Conservation (phyloP, 2,113 vertebrate species). For the Gopherus evgoodei region DNA sequence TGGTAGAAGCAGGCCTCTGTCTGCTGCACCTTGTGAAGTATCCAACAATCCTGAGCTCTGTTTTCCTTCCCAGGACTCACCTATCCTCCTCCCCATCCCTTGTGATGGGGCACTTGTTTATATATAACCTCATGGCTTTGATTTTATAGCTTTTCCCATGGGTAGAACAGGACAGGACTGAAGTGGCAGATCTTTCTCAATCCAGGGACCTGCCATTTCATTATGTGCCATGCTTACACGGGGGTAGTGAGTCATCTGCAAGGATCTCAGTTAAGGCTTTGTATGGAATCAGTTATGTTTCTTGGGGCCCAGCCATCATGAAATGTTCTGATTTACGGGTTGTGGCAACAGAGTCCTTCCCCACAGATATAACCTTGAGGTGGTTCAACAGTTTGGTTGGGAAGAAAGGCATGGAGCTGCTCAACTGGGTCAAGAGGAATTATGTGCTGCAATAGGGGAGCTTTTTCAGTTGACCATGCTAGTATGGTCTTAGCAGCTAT, state of each 20-base stretch:
- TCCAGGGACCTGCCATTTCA: too few relatives aligned
- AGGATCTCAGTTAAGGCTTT: neutral
- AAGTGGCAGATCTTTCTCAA: neutral
- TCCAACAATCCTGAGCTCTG: neutral
- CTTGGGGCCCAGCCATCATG: neutral
- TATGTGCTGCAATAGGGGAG: neutral
- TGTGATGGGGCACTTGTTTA: neutral
- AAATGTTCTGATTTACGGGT: neutral
- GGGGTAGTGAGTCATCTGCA: neutral
- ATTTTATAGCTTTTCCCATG: neutral
- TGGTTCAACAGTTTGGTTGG: neutral
- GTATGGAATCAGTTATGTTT: neutral
- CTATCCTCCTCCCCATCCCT: too few relatives aligned
- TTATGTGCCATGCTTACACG: neutral
- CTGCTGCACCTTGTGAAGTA: neutral
- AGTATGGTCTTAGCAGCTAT: neutral
- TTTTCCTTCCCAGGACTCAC: neutral
- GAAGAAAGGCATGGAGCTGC: neutral
- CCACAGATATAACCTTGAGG: neutral
- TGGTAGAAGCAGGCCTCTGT: neutral
- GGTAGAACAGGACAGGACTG: neutral
- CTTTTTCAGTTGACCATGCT: rapidly evolving
- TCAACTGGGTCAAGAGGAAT: neutral
- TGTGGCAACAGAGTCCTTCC: neutral
- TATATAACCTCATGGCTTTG: neutral